Base-by-base conservation (phyloP, 2,113 vertebrate species). In the Mixornis gularis region DNA sequence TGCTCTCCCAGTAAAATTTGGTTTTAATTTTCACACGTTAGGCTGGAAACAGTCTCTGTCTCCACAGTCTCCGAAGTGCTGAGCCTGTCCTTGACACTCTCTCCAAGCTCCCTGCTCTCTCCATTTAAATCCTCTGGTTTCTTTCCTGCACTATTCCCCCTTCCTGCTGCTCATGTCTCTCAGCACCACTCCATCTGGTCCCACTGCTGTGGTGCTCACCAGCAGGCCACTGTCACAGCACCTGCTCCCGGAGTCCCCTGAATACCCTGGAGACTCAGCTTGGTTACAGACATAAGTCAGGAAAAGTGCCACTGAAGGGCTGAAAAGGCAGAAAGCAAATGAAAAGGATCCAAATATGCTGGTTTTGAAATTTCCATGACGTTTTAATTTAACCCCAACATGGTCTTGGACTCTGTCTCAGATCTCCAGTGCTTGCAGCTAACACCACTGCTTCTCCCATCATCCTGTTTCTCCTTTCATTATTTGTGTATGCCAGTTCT, bases 271-370 rank as follows among this genome's bases (percentile, higher is more conserved):
- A 69, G 38, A 15, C 87, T 14, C 71, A 72, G 71, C 59, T 8
- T 55, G 63, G 24, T 30, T n/a, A 71, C 77, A 79, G 41, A 92
- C 38, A 0, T 21, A 60, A 89, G 40, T 14, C 1, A 11, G 51
- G 34, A 40, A 21, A 77, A 82, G 40, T 30, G 40, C 14, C 44
- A 56, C 26, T 3, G 3, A 5, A 32, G 51, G 68, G 69, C 62
- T 90, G 68, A 78, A 69, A 94, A 85, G 49, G 65, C 40, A 89
- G 59, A 72, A 62, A 44, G 29, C 27, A 88, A 90, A 43, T 15
- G 22, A 73, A 70, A 83, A 64, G 25, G 69, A 88, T 48, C 44
- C 79, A 83, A 66, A 85, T 25, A 20, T 3, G 17, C 15, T 30
- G 21, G 1, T 32, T 85, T 84, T 15, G 46, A 88, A 88, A 64